A percentile compares a stretch with the other conserved stretches of the same genome.
These are phyloP conservation scores for Drosophila albomicans DNA, from an alignment of 1,140 invertebrate species.

Conservation along the genomic window DNA sequence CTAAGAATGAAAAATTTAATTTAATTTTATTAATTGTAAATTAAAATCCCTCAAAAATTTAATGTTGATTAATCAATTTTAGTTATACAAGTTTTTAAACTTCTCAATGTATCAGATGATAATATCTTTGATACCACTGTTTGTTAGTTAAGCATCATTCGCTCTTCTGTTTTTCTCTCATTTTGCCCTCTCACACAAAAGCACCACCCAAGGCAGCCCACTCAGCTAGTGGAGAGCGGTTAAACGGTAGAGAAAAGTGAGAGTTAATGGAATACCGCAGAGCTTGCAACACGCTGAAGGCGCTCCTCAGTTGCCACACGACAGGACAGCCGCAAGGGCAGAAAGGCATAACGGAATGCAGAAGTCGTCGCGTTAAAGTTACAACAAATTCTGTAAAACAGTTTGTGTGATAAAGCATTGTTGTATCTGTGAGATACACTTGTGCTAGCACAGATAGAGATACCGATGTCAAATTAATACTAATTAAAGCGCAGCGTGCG, in stretches of 20 bases:
- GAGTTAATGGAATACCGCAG: constrained; percentile 22
- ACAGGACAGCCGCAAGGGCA: constrained; percentile 69
- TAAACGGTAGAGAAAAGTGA: constrained; percentile 28
- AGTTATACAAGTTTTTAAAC: too few species aligned
- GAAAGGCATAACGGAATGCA: constrained; percentile 19
- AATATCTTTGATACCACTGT: constrained; percentile 13
- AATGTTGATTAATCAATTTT: too few species aligned
- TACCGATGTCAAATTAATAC: constrained; percentile 44
- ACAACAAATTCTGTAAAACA: constrained; percentile 14
- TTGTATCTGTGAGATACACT: constrained; percentile 50
- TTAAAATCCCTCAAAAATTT: too few species aligned
- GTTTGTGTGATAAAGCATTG: constrained; percentile 20
- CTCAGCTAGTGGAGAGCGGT: background rate
- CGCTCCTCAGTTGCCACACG: constrained; percentile 70
- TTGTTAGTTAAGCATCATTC: background rate
- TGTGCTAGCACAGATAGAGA: constrained; percentile 10
- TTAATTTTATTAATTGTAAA: too few species aligned
- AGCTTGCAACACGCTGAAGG: constrained; percentile 46
- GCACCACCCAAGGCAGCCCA: constrained; percentile 22
- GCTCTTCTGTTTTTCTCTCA: background rate
- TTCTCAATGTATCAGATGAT: background rate
- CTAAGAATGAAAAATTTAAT: too few species aligned
- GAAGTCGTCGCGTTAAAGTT: constrained; percentile 24
- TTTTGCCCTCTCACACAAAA: background rate
- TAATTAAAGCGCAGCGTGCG: constrained; percentile 67